Base-by-base conservation (phyloP, 2,888 invertebrate genomes). In the Colostygia pectinataria region DNA sequence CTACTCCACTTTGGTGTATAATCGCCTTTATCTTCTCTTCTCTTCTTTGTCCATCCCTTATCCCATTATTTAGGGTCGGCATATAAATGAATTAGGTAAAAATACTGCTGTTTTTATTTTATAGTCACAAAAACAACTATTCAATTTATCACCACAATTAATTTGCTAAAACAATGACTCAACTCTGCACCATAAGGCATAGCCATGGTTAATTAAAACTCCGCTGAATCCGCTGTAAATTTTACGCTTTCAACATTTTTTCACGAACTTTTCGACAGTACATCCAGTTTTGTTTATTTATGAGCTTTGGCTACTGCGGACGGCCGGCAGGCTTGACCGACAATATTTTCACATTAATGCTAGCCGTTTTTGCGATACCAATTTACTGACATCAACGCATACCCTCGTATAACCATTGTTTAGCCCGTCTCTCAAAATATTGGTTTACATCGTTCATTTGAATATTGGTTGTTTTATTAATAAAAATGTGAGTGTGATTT, bases 231-330 rank as follows among this genome's bases (percentile, higher is more conserved):
- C 75, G 85, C 76, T 80, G 83, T 88, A 88, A 88, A 89, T 88
- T 87, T 83, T 74, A 66, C 75, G 76, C 77, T 76, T 74, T 77
- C 73, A 72, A 75, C 73, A 78, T 81, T 81, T 78, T 85, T 81
- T 27, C 76, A 61, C 67, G 68, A 83, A 89, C 86, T 89, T 88
- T 88, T 80, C 82, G 82, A 86, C 88, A 77, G 77, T 80, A 77
- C 85, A 82, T 83, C 82, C 87, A 86, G 85, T 84, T 83, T 80
- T 86, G 86, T 88, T 89, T 89, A 89, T 89, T 88, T 89, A 89
- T 84, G 88, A 81, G 88, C 85, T 84, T 86, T 84, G 71, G 77
- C 78, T 72, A 73, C 77, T 71, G 68, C 73, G 72, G 77, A 75
- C 77, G 75, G 80, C 75, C 74, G 70, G 73, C 65, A 66, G 71